Evolutionary conservation across 2,113 vertebrate species (phyloP).

Genomic region (Platysteira castanea): DNA sequence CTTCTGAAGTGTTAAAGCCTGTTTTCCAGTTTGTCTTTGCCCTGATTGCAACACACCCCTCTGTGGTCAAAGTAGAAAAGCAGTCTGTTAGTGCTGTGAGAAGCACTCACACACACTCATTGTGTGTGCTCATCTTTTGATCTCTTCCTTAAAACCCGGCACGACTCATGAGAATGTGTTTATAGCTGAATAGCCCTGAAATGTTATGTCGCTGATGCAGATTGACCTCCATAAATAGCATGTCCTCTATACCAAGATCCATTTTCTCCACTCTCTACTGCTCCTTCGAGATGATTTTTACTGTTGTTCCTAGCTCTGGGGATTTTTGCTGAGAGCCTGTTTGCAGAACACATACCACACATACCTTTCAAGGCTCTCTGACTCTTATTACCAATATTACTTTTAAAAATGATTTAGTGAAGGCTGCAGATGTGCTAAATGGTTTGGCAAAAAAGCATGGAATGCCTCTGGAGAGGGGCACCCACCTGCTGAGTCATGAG

Average conservation of each 20-base stretch:
- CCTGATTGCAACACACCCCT: not conserved
- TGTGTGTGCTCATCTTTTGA: slow-evolving; percentile 20
- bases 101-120: not conserved
- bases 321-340: slow-evolving; percentile 36
- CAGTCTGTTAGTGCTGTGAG: not conserved
- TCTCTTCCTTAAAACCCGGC: slow-evolving; percentile 16
- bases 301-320: slow-evolving; percentile 36
- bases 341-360: slow-evolving; percentile 36
- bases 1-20: not conserved
- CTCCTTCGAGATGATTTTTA: slow-evolving; percentile 56
- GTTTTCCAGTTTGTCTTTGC: not conserved
- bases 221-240: slow-evolving; percentile 57
- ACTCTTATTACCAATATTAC: slow-evolving; percentile 30
- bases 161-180: not conserved
- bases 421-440: slow-evolving; percentile 52
- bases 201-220: slow-evolving; percentile 40
- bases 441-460: slow-evolving; percentile 24
- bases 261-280: slow-evolving; percentile 30
- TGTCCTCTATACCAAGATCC: slow-evolving; percentile 19
- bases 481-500: slow-evolving; percentile 31
- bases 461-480: slow-evolving; percentile 29
- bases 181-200: slow-evolving; percentile 24
- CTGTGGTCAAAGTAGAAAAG: not conserved
- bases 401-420: slow-evolving; percentile 54
- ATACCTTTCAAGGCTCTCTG: slow-evolving; percentile 50